A percentile compares a stretch with the other conserved stretches of the same genome.
Conservation (phyloP, 2,797 vertebrate genomes). For the Syncerus caffer region DNA sequence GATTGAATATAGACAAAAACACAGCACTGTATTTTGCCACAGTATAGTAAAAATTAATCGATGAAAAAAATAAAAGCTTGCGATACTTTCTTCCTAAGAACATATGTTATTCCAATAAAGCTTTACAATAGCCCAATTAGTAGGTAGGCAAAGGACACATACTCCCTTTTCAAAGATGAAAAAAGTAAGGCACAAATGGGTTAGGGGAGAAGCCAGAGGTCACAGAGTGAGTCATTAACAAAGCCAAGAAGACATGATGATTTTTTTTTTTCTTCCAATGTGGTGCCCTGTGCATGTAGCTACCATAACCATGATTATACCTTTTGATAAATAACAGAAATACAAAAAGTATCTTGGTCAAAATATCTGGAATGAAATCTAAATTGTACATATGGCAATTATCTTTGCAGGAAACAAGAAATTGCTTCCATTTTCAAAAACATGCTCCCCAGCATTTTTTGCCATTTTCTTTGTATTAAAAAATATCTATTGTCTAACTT, state of each 20-base stretch:
- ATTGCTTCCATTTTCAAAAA: conserved; percentile 43
- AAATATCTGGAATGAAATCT: conserved; percentile 11
- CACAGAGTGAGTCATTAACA: not conserved
- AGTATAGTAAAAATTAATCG: conserved; percentile 48
- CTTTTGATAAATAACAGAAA: conserved; percentile 45
- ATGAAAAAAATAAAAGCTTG: conserved; percentile 7
- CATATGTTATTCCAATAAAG: conserved; percentile 55
- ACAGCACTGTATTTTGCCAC: not conserved
- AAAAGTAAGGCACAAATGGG: conserved; percentile 26
- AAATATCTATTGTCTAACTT: conserved; percentile 60
- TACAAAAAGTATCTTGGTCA: not conserved
- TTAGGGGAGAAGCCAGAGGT: conserved; percentile 36
- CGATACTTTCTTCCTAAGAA: conserved; percentile 13
- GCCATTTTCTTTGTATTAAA: conserved; percentile 48
- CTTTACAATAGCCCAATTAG: not conserved
- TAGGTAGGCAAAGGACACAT: not conserved
- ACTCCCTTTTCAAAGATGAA: conserved; percentile 40
- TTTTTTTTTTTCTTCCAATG: conserved; percentile 21
- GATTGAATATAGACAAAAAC: conserved; percentile 7
- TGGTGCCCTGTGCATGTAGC: not conserved
- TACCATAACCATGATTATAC: not conserved
- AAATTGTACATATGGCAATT: conserved; percentile 31
- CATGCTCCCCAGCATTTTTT: not conserved
- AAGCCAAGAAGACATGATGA: conserved; percentile 2
- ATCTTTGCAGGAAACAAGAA: conserved; percentile 47